Evolutionary conservation across 2,113 vertebrate species (phyloP).

Genomic region (Hydrolagus affinis): DNA sequence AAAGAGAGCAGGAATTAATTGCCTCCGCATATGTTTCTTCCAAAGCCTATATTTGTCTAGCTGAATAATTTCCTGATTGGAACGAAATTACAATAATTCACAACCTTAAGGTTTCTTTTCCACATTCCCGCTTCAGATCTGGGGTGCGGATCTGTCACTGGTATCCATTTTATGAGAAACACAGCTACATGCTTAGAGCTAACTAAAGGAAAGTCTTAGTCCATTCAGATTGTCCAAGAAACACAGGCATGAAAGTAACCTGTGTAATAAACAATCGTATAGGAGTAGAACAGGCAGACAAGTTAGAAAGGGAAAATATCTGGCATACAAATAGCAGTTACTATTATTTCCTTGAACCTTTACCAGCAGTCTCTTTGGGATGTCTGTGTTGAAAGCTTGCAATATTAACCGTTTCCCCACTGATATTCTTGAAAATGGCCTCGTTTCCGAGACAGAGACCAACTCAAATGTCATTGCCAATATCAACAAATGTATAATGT

Average conservation of each 20-base stretch:
- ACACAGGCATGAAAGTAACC: neutral
- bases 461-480: neutral
- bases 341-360: slow-evolving; percentile 1
- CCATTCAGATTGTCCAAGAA: neutral
- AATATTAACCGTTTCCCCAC: neutral
- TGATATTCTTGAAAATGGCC: neutral
- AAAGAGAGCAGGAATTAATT: neutral
- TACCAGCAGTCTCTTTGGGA: neutral
- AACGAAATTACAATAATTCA: neutral
- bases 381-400: neutral
- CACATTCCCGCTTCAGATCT: neutral
- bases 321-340: neutral
- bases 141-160: neutral
- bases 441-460: neutral
- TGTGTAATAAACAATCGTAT: neutral
- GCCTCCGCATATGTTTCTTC: neutral
- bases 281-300: neutral
- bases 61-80: neutral
- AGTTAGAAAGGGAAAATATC: neutral
- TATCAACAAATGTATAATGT: neutral
- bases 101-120: neutral
- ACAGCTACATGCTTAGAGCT: neutral
- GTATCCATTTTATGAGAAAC: neutral
- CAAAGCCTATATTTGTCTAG: neutral
- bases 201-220: neutral